Evolutionary conservation across 2,888 invertebrate species (phyloP).

Genomic region (Sarcophaga rosellei): DNA sequence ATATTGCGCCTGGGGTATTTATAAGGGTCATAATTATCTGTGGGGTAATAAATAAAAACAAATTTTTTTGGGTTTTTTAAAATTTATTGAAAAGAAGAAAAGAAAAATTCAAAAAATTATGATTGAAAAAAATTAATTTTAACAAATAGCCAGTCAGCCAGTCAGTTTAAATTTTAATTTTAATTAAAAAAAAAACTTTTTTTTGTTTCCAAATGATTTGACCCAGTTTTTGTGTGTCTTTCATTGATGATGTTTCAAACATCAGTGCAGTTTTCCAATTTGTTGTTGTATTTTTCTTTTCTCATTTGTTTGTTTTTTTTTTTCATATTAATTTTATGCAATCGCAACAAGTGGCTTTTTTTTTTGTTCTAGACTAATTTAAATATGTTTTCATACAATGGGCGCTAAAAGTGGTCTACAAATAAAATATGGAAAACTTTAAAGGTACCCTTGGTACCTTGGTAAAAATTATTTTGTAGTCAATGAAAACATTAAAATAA

Average conservation of each 20-base stretch:
- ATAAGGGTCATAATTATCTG: conserved; percentile 9
- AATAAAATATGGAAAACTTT: too few species aligned
- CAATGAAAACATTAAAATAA: too few species aligned
- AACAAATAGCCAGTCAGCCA: too few species aligned
- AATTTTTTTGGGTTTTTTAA: not conserved
- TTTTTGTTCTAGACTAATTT: conserved; percentile 22
- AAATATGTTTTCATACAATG: conserved; percentile 28
- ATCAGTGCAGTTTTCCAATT: conserved; percentile 47
- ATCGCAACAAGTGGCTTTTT: conserved; percentile 46
- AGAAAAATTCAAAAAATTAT: not conserved
- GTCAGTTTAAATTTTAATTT: not conserved
- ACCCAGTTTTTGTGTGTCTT: conserved; percentile 40
- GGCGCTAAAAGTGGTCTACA: conserved; percentile 16
- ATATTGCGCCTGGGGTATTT: not conserved
- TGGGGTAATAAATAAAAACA: not conserved
- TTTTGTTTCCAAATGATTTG: conserved; percentile 46
- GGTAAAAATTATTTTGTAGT: too few species aligned
- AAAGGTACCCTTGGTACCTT: too few species aligned
- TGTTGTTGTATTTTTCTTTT: conserved; percentile 1
- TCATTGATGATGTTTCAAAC: conserved; percentile 40
- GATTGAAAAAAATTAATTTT: not conserved
- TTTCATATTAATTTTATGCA: conserved; percentile 12
- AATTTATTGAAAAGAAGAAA: not conserved
- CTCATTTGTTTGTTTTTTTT: not conserved
- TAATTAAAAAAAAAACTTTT: not conserved